Evolutionary conservation across 1,140 invertebrate species (phyloP), one percentile per base, ranked within the genome.

Genomic region (Neodiprion virginianus): DNA sequence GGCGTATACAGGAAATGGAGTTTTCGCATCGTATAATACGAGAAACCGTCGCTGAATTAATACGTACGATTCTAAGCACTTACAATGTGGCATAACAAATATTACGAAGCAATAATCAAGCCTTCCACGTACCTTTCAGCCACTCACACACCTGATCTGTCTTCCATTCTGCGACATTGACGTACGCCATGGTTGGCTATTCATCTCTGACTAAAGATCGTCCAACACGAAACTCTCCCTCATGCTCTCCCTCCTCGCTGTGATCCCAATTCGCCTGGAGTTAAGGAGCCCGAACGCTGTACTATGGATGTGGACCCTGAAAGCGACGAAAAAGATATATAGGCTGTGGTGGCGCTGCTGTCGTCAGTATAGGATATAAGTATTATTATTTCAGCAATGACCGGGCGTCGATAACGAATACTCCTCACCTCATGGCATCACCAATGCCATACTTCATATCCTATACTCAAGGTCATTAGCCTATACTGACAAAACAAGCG

Each of bases 81-180:
- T 9, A 71, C 73, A 68, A 69, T 7, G 49, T 48, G 53, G 61
- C 40, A 65, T 50, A 74, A 76, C 9, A 70, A 12, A 21, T 7
- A 53, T 23, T 67, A 65, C 61, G 48, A 72, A 61, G 11, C 66
- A 72, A 69, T 48, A 74, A 71, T 68, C 47, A 67, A 71, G 53
- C 71, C 50, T 49, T 74, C 17, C 72, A 76, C 78, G 74, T 80
- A 89, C 96, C 96, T 93, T 95, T 94, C 75, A 97, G 88, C 96
- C 96, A 98, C 84, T 97, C 96, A 76, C 93, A 95, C 73, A 97
- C 96, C 91, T 97, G 95, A 82, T 96, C 95, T n/a, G 95, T 93
- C 78, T 94, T 94, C 96, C 96, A 98, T 89, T 97, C 95, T 75
- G 93, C 94, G 78, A 97, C 94, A 89, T 97, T 96, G 81, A 97